Base-by-base conservation (phyloP, 1,140 invertebrate genomes). In the Drosophila nebulosa region DNA sequence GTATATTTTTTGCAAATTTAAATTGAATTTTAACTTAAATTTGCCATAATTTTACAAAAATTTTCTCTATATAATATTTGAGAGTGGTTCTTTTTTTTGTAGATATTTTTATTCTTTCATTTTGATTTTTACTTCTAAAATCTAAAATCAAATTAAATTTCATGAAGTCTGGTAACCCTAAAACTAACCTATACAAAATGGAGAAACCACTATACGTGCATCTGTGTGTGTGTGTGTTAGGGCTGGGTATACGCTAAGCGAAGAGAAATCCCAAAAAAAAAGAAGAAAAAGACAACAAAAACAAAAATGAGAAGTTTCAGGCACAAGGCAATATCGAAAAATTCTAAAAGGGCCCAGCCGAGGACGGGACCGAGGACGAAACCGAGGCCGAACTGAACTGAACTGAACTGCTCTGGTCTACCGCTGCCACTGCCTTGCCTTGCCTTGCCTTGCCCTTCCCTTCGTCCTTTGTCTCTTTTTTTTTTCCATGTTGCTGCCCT, bases 111-210 rank as follows among this genome's bases (percentile, higher is more conserved):
- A 27, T n/a, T n/a, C n/a, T n/a, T n/a, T n/a, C n/a, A n/a, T n/a
- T n/a, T n/a, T n/a, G n/a, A 10, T 32, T 32, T 14, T 6, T 3
- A 27, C 5, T 14, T 53, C 24, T 27, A 9, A 21, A 21, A 39
- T 58, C 39, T 58, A 42, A 26, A 51, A 58, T 72, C 4, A 55
- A 55, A 32, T 18, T 18, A 10, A n/a, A 5, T 2, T 16, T 18
- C 26, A 35, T 67, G 42, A 39, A 55, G 12, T 75, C 78, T 86
- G 81, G 83, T 81, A 83, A 86, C 81, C 78, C 81, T 88, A 75
- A 75, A 75, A 69, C 52, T 42, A 32, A 3, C 32, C 64, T 64
- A 69, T 78, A 88, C 81, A 86, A 86, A 86, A 86, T 86, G 81
- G 81, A 86, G 81, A 86, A 68, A 66, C 69, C 57, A 51, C 58